phyloP scores from a whole-genome alignment of 2,888 invertebrate species.

The Orthonychiurus folsomi region DNA sequence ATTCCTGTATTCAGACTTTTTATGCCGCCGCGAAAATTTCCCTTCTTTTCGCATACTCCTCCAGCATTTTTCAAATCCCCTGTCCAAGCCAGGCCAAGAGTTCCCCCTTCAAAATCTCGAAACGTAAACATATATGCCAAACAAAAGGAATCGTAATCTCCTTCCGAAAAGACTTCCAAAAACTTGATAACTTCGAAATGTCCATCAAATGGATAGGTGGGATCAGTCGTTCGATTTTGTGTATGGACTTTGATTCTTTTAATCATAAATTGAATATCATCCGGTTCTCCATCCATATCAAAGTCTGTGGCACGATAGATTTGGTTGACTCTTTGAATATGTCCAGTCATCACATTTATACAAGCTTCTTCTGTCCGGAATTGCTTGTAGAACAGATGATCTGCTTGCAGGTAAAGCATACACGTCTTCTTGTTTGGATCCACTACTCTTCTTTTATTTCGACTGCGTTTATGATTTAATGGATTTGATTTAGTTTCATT shows the following conservation, averaged over 20 bases:
- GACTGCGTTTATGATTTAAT: constrained; percentile 44
- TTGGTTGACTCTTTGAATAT: constrained; percentile 80
- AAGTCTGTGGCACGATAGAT: constrained; percentile 60
- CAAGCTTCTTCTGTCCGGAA: constrained; percentile 89
- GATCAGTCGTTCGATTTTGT: constrained; percentile 67
- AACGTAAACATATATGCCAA: constrained; percentile 98
- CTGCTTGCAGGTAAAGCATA: constrained; percentile 89
- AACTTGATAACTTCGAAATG: constrained; percentile 98
- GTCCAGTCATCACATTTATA: constrained; percentile 88
- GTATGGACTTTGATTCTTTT: constrained; percentile 91
- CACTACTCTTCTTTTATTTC: constrained; percentile 48
- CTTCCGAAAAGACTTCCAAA: constrained; percentile 89
- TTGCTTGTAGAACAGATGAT: constrained; percentile 90
- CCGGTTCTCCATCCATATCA: constrained; percentile 81
- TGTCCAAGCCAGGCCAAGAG: constrained; percentile 95
- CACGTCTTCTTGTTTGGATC: constrained; percentile 87
- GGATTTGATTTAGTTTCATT: background rate
- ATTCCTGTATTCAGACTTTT: constrained; percentile 96
- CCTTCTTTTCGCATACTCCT: constrained; percentile 95
- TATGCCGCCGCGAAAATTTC: constrained; percentile 87
- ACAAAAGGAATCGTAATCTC: constrained; percentile 96
- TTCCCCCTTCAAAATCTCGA: constrained; percentile 90
- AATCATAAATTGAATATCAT: constrained; percentile 91
- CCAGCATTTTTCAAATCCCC: constrained; percentile 92
- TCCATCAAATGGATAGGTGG: constrained; percentile 78